Conservation (phyloP, 2,113 vertebrate genomes). For the Anguilla rostrata region DNA sequence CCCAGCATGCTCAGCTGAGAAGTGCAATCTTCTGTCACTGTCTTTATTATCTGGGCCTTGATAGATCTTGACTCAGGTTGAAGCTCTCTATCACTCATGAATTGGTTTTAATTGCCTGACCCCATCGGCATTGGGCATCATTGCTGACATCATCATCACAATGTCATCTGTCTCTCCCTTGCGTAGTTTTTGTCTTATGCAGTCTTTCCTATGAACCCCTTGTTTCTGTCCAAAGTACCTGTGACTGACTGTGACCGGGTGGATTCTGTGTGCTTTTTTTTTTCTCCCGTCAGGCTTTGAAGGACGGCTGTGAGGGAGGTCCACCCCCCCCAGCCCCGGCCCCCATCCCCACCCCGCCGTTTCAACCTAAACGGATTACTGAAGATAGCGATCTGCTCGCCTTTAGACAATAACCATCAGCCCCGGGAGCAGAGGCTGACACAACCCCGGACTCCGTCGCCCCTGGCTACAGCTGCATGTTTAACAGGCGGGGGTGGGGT, state of each 20-base stretch:
- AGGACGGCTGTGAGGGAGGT: neutral
- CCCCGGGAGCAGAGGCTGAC: conserved; percentile 11
- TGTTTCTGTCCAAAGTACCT: too few species aligned
- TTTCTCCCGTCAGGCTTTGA: conserved; percentile 25
- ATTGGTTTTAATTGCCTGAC: neutral
- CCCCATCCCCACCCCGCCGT: neutral
- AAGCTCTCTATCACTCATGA: neutral
- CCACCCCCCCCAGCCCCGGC: neutral
- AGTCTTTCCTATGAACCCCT: too few species aligned
- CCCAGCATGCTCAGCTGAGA: neutral
- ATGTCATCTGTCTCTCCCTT: too few species aligned
- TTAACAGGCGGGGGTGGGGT: neutral
- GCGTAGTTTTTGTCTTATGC: too few species aligned
- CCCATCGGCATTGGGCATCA: too few species aligned
- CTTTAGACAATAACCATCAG: conserved; percentile 23
- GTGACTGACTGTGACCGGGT: neutral
- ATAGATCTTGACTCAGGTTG: too few species aligned
- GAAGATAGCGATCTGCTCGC: conserved; percentile 25
- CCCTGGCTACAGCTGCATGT: conserved; percentile 7
- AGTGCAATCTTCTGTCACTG: neutral
- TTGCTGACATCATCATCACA: too few species aligned
- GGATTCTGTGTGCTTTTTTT: neutral
- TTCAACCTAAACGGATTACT: conserved; percentile 17
- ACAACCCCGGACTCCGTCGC: neutral
- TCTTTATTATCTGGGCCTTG: too few species aligned